These are phyloP conservation scores for Crenichthys baileyi DNA, from an alignment of 2,797 vertebrate genomes.

Conservation along the genomic window DNA sequence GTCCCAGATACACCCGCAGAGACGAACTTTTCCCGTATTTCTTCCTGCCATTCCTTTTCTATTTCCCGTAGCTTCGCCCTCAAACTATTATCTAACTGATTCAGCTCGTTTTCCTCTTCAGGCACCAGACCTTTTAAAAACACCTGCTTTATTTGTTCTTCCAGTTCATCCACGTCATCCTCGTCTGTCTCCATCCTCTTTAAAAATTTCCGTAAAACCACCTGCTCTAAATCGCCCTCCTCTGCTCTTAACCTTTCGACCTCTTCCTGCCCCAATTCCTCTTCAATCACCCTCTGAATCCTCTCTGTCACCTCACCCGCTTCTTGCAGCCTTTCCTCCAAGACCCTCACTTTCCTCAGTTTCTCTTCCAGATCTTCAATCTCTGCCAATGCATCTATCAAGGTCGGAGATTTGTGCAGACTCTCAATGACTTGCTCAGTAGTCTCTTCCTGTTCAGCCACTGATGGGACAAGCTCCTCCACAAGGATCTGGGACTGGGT, in stretches of 20 bases:
- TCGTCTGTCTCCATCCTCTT: constrained; percentile 14
- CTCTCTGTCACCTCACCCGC: constrained; percentile 66
- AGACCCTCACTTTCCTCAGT: constrained; percentile 68
- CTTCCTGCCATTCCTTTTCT: constrained; percentile 50
- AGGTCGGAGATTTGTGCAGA: constrained; percentile 37
- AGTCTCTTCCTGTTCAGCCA: constrained; percentile 24
- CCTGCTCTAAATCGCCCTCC: constrained; percentile 18
- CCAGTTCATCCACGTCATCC: constrained; percentile 65
- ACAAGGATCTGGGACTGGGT: constrained; percentile 35
- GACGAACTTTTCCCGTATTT: constrained; percentile 34
- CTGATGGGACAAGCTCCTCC: constrained; percentile 21
- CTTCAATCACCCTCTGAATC: constrained; percentile 65
- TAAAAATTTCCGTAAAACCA: constrained; percentile 34
- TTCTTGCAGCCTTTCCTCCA: constrained; percentile 72
- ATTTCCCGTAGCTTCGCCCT: constrained; percentile 45
- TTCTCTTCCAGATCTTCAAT: constrained; percentile 55
- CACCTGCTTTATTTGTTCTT: constrained; percentile 72
- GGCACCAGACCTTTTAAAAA: constrained; percentile 72
- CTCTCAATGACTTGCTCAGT: constrained; percentile 41
- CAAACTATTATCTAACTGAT: constrained; percentile 27
- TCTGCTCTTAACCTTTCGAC: constrained; percentile 54
- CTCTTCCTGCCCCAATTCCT: constrained; percentile 60
- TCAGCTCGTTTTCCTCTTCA: constrained; percentile 48
- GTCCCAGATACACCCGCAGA: constrained; percentile 7
- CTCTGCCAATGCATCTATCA: constrained; percentile 59